Conservation (phyloP, 2,888 invertebrate species). For the Agrochola lota region DNA sequence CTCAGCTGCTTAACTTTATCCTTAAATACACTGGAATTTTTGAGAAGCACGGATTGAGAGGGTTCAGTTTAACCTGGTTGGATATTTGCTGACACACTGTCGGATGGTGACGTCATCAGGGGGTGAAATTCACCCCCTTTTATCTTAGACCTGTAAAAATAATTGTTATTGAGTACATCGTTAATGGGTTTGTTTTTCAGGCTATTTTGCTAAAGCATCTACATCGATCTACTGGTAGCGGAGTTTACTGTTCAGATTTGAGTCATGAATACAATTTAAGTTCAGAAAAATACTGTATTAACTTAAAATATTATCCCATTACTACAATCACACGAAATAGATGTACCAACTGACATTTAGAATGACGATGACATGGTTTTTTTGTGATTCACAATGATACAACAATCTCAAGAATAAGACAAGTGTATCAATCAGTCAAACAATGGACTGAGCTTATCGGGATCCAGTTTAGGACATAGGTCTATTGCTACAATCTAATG, state of each 20-base stretch:
- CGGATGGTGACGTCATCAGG: slow-evolving; percentile 69
- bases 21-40: slow-evolving; percentile 43
- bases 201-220: slow-evolving; percentile 9
- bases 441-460: background rate
- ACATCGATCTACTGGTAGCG: background rate
- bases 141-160: slow-evolving; percentile 67
- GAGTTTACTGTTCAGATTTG: background rate
- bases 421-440: background rate
- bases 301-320: background rate
- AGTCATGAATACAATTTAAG: background rate
- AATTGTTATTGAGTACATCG: slow-evolving; percentile 52
- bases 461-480: background rate
- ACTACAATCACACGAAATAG: background rate
- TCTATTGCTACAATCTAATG: background rate
- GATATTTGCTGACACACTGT: slow-evolving; percentile 67
- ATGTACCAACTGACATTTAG: background rate
- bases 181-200: slow-evolving; percentile 60
- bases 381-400: background rate
- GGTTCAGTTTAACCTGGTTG: slow-evolving; percentile 71
- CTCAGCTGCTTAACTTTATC: slow-evolving; percentile 57
- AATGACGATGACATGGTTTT: background rate
- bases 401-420: background rate
- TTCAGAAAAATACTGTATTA: background rate
- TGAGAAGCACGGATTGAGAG: slow-evolving; percentile 41
- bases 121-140: slow-evolving; percentile 58